phyloP scores from a whole-genome alignment of 2,797 vertebrate genomes.

The Trematomus bernacchii region DNA sequence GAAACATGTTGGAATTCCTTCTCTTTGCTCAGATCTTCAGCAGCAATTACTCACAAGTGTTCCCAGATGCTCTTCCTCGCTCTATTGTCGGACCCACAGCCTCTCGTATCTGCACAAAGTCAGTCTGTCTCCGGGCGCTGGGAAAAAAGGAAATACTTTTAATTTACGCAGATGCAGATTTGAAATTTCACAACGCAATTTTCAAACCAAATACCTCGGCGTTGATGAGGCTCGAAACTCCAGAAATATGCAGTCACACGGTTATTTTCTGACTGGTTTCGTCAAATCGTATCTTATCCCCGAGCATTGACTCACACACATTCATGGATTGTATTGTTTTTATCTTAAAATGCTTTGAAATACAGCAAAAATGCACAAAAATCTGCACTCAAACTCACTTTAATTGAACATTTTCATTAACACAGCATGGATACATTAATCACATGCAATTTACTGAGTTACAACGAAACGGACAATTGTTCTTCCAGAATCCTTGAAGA shows the following conservation, averaged over 20 bases:
- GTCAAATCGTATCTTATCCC: constrained; percentile 75
- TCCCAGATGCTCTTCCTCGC: constrained; percentile 80
- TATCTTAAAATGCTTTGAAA: neutral
- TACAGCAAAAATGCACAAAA: neutral
- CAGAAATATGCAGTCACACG: constrained; percentile 17
- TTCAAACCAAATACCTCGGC: constrained; percentile 8
- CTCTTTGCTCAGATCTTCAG: constrained; percentile 84
- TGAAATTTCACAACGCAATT: constrained; percentile 26
- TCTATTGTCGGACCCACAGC: constrained; percentile 66
- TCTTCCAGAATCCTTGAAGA: neutral
- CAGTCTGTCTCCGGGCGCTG: constrained; percentile 54
- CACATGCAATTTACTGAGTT: neutral
- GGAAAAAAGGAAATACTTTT: constrained; percentile 41
- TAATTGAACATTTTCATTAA: neutral
- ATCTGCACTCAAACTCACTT: neutral
- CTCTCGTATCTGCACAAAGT: constrained; percentile 68
- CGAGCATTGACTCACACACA: constrained; percentile 66
- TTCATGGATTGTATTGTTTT: neutral
- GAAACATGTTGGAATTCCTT: constrained; percentile 83
- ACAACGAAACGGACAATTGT: constrained; percentile 4
- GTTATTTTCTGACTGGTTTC: constrained; percentile 48
- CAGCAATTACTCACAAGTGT: constrained; percentile 87
- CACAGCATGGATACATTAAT: too few species aligned
- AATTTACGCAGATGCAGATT: constrained; percentile 32
- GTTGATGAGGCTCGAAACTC: constrained; percentile 34